Conservation (phyloP, 2,888 invertebrate species). For the Drosophila conformis region DNA sequence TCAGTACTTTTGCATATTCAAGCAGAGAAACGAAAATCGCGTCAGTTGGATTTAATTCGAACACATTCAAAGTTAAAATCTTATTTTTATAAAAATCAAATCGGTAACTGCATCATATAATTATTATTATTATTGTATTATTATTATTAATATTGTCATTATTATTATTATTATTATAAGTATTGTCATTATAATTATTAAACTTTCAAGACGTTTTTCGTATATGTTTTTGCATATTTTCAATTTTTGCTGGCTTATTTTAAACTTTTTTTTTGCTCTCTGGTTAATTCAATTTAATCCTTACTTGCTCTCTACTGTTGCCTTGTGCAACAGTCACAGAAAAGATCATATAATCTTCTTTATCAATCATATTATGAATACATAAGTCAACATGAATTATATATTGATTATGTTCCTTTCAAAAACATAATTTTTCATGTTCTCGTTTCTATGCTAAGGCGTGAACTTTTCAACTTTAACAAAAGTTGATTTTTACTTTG, state of each 20-base stretch:
- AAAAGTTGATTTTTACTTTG: background rate
- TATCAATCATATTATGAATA: background rate
- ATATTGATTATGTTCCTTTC: background rate
- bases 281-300: background rate
- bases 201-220: no score
- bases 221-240: background rate
- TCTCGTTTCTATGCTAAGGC: background rate
- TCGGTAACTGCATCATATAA: background rate
- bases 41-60: no score
- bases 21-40: background rate
- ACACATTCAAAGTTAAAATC: background rate
- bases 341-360: background rate
- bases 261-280: background rate
- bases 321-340: background rate
- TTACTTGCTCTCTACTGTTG: background rate
- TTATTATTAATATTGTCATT: background rate
- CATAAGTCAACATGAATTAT: background rate
- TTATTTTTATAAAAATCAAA: background rate
- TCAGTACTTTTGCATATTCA: background rate
- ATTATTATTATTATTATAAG: background rate
- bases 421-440: no score
- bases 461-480: background rate
- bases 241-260: background rate
- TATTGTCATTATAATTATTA: no score
- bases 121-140: background rate